A percentile compares a stretch with the other conserved stretches of the same genome.
phyloP scores from a whole-genome alignment of 2,888 invertebrate genomes.

The Trilocha varians region DNA sequence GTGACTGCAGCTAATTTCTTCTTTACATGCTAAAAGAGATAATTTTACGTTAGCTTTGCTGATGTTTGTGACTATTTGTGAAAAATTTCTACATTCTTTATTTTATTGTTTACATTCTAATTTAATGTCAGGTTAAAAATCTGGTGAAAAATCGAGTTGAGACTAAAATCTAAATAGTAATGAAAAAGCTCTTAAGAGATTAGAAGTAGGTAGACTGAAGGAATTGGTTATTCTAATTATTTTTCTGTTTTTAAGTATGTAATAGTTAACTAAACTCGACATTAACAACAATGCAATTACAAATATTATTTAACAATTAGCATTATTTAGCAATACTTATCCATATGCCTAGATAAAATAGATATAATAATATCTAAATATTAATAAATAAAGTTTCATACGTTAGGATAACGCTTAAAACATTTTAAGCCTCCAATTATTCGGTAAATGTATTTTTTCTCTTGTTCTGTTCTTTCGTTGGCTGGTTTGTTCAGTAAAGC shows the following conservation, averaged over 20 bases:
- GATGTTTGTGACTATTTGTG: background rate
- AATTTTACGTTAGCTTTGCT: no score
- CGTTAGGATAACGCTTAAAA: conserved; percentile 74
- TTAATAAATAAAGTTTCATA: conserved; percentile 26
- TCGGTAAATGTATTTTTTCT: conserved; percentile 71
- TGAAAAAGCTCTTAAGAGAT: no score
- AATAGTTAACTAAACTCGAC: no score
- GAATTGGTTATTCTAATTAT: no score
- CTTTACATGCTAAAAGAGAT: conserved; percentile 77
- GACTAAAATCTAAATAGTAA: no score
- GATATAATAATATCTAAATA: background rate
- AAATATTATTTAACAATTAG: no score
- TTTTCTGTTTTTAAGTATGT: no score
- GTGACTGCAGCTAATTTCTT: conserved; percentile 74
- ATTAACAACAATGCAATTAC: no score
- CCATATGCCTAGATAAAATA: background rate
- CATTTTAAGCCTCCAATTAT: conserved; percentile 76
- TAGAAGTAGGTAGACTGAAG: no score
- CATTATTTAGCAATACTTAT: background rate
- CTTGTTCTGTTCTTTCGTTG: conserved; percentile 70
- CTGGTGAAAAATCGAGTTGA: no score
- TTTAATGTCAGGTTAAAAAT: no score
- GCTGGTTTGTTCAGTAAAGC: conserved; percentile 71
- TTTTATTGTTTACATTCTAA: no score
- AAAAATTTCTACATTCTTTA: background rate